Evolutionary conservation across 2,888 invertebrate genomes (phyloP).

Genomic region (Euspilapteryx auroguttella): DNA sequence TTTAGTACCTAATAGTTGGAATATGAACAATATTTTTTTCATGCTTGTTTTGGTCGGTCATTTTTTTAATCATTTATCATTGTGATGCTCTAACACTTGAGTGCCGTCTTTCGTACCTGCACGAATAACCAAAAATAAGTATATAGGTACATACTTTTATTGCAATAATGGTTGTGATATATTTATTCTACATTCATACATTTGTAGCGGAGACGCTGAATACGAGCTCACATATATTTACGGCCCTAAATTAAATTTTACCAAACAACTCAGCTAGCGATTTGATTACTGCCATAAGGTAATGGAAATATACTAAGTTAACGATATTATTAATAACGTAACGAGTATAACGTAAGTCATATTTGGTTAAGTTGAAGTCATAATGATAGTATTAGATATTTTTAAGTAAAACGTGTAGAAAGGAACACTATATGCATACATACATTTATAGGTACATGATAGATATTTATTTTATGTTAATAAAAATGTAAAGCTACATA

Average conservation of each 20-base stretch:
- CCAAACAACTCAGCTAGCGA: conserved; percentile 51
- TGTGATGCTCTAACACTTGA: too few relatives aligned
- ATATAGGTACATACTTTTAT: conserved; percentile 25
- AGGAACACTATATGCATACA: too few relatives aligned
- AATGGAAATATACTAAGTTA: conserved; percentile 13
- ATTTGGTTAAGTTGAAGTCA: conserved; percentile 51
- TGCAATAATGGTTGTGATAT: conserved; percentile 57
- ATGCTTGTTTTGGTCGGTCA: too few relatives aligned
- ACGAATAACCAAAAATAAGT: conserved; percentile 33
- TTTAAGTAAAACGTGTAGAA: conserved; percentile 41
- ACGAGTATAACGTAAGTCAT: too few relatives aligned
- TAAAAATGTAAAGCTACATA: too few relatives aligned
- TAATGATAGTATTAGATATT: conserved; percentile 55
- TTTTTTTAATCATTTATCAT: too few relatives aligned
- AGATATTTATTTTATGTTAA: too few relatives aligned
- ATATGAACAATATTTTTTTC: too few relatives aligned
- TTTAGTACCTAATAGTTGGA: too few relatives aligned
- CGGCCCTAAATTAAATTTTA: background rate
- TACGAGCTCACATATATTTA: background rate
- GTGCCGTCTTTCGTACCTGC: conserved; percentile 34
- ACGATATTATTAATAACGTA: too few relatives aligned
- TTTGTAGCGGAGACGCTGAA: background rate
- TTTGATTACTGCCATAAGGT: conserved; percentile 59
- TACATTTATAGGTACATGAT: too few relatives aligned
- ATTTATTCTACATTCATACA: conserved; percentile 21